These are phyloP conservation scores for Alca torda DNA, from an alignment of 2,797 vertebrate genomes.

Conservation along the genomic window DNA sequence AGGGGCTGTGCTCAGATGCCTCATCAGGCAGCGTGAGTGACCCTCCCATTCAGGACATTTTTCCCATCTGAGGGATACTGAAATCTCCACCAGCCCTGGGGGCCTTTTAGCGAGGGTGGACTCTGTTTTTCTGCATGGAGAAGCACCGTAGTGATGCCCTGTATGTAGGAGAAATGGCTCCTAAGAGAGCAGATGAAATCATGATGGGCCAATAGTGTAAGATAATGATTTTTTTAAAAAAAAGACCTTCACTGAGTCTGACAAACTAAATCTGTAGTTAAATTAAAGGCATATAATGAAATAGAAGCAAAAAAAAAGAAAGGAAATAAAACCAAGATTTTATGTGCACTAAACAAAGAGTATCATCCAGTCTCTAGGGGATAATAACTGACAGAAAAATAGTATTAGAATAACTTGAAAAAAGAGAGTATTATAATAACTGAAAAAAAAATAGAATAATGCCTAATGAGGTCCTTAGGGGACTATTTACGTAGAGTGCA, in stretches of 20 bases:
- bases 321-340: neutral
- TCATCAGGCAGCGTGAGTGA: neutral
- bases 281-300: neutral
- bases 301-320: neutral
- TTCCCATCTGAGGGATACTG: neutral
- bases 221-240: neutral
- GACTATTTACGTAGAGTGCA: neutral
- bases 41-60: neutral
- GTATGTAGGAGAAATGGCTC: neutral
- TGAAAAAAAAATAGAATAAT: neutral
- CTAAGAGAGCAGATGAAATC: neutral
- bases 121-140: neutral
- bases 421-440: neutral
- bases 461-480: neutral
- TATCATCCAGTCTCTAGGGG: neutral
- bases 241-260: neutral
- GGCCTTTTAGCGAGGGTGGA: neutral
- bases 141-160: neutral
- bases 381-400: neutral
- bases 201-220: neutral
- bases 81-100: rapidly evolving
- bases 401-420: neutral
- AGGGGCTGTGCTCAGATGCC: neutral
- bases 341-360: neutral
- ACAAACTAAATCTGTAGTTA: neutral